Percentiles rank a stretch among this genome's conserved stretches.
These are phyloP conservation scores for Petrolisthes manimaculis DNA, from an alignment of 2,888 invertebrate species.

Conservation along the genomic window DNA sequence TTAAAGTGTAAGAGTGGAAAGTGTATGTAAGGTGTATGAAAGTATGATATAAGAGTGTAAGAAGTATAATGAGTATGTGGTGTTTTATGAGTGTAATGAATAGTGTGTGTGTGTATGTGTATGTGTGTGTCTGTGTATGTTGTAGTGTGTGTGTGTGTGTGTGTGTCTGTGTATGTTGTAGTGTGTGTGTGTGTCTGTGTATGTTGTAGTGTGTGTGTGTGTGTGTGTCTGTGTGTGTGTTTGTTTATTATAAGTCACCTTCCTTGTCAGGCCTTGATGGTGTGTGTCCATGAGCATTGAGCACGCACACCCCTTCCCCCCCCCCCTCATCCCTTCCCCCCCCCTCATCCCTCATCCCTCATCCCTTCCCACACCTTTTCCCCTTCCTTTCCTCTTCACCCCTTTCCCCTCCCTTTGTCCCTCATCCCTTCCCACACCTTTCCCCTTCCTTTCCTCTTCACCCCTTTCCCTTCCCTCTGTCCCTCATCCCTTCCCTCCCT, in stretches of 20 bases:
- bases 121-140: background rate
- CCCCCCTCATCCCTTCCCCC: background rate
- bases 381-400: constrained; percentile 6
- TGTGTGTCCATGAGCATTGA: background rate
- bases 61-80: background rate
- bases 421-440: background rate
- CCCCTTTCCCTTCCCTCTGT: no score
- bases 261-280: no score
- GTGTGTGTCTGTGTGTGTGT: background rate
- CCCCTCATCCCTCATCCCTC: background rate
- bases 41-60: background rate
- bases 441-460: background rate
- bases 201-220: background rate
- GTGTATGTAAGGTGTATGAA: background rate
- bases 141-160: no score
- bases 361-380: background rate
- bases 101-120: no score
- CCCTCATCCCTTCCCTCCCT: background rate
- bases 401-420: background rate
- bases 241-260: no score
- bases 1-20: background rate
- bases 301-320: background rate
- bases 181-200: background rate
- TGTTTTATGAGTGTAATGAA: background rate
- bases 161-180: no score